phyloP scores from a whole-genome alignment of 1,140 invertebrate species.

The Hesperophylax magnus region DNA sequence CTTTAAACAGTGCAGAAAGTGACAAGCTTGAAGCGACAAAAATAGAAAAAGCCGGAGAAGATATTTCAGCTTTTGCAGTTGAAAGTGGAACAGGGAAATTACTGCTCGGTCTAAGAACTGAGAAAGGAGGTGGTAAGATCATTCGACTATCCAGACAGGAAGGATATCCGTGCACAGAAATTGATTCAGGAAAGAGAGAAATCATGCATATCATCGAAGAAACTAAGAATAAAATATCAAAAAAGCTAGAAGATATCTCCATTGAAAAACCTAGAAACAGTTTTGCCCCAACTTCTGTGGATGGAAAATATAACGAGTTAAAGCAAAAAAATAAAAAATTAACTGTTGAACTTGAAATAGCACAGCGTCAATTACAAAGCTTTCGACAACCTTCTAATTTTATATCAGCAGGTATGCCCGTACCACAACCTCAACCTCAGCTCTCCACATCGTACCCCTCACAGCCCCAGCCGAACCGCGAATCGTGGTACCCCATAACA shows the following conservation, averaged over 20 bases:
- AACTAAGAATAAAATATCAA: constrained; percentile 3
- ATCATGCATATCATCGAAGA: constrained; percentile 31
- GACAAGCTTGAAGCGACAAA: neutral
- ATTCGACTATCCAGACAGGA: constrained; percentile 13
- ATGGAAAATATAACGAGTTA: too few relatives aligned
- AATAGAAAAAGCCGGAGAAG: neutral
- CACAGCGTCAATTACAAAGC: too few relatives aligned
- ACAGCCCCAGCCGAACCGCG: too few relatives aligned
- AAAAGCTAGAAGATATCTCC: neutral
- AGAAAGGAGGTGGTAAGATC: constrained; percentile 4
- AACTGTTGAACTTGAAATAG: too few relatives aligned
- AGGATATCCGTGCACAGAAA: constrained; percentile 25
- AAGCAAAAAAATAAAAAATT: too few relatives aligned
- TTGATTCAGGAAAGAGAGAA: neutral
- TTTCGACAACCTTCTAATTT: too few relatives aligned
- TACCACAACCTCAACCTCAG: too few relatives aligned
- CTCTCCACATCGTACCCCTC: too few relatives aligned
- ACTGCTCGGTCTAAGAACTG: constrained; percentile 8
- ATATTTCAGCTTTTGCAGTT: constrained; percentile 18
- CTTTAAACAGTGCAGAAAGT: neutral
- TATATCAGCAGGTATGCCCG: too few relatives aligned
- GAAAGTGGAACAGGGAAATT: neutral
- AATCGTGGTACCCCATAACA: too few relatives aligned
- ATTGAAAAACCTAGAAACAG: neutral
- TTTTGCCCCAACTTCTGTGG: too few relatives aligned